A percentile compares a stretch with the other conserved stretches of the same genome.
Evolutionary conservation across 2,797 vertebrate species (phyloP).

Genomic region (Potorous gilbertii): DNA sequence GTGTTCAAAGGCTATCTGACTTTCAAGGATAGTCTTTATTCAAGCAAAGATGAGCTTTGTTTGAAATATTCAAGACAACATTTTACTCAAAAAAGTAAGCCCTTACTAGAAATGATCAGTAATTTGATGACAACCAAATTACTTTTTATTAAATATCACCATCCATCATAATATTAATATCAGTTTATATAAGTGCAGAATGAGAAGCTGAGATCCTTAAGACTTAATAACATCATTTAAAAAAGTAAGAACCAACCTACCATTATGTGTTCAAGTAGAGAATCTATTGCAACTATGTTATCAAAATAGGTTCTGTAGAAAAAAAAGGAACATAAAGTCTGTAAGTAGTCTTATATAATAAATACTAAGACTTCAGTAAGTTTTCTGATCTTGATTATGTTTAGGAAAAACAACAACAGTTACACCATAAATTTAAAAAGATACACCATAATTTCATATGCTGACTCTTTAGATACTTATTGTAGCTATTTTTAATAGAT

Average conservation of each 20-base stretch:
- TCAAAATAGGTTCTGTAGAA: conserved; percentile 98
- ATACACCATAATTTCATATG: not conserved
- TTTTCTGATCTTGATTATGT: not conserved
- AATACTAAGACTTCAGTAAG: not conserved
- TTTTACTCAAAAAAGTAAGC: not conserved
- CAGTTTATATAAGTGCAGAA: fast-evolving
- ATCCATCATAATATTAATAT: not conserved
- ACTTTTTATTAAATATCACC: not conserved
- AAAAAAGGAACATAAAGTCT: conserved; percentile 75
- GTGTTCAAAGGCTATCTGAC: not conserved
- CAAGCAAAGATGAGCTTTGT: not conserved
- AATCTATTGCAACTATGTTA: conserved; percentile 99
- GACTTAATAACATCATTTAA: not conserved
- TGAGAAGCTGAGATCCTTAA: not conserved
- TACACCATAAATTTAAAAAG: not conserved
- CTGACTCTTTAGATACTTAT: not conserved
- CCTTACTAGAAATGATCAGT: not conserved
- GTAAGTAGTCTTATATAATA: conserved; percentile 50
- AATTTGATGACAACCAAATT: not conserved
- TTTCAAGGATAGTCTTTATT: not conserved
- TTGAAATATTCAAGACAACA: not conserved
- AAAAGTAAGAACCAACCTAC: conserved; percentile 86
- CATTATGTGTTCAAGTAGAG: conserved; percentile 99
- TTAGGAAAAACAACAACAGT: not conserved
- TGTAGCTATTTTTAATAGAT: not conserved